Base-by-base conservation (phyloP, 1,140 invertebrate species). In the Drosophila aff. region DNA sequence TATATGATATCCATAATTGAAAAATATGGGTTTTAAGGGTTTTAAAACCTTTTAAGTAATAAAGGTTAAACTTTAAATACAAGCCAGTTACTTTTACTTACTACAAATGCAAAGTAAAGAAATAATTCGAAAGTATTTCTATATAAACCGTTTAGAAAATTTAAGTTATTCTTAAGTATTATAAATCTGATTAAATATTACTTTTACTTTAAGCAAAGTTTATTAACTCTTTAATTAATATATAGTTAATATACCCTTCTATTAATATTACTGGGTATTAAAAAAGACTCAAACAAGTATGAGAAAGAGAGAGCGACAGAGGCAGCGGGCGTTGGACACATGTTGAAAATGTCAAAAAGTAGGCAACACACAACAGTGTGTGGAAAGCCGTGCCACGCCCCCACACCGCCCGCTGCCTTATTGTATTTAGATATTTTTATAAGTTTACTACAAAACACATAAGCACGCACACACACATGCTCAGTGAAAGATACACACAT, bases 311-410 rank as follows among this genome's bases (percentile, higher is more conserved):
- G 28, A 68, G 16, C 23, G 15, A 49, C 31, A 55, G 55, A 26
- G 40, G 36, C 38, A 21, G 41, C 38, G 66, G 71, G 67, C 83
- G 76, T 83, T 67, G 83, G 84, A 87, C 84, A 87, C 84, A 84
- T 89, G 84, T 89, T 89, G 81, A 89, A 89, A 89, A 90, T 90
- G 84, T 89, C 84, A 89, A 89, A 89, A 89, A 89, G 85, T 89
- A 90, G 84, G 84, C 85, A 89, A 84, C 85, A 84, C 21, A 21
- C 21, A 21, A 21, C 21, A 21, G 79, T 49, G 23, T 64, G 79
- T 71, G 68, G 61, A 74, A 72, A 53, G 81, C 16, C 66, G 18
- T 43, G 49, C 63, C 46, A 7, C 60, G 5, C 8, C 44, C n/a
- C 41, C 50, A 10, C 23, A 43, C 31, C 50, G 49, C 49, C 76